phyloP scores from a whole-genome alignment of 2,113 vertebrate genomes.

The Halichoeres trimaculatus region DNA sequence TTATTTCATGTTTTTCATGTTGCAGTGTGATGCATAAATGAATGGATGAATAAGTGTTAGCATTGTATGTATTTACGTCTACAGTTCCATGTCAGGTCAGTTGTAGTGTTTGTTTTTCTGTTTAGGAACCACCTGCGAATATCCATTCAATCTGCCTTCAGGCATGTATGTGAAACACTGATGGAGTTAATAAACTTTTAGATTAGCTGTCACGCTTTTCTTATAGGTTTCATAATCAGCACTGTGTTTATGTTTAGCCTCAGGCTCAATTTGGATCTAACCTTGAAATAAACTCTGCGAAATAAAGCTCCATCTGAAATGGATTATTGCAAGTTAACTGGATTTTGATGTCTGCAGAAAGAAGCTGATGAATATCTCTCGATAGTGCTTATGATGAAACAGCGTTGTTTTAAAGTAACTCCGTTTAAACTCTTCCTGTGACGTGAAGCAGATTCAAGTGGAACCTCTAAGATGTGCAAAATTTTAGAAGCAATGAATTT shows the following conservation, averaged over 20 bases:
- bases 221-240: constrained; percentile 25
- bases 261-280: constrained; percentile 27
- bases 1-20: not conserved
- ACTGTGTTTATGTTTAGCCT: constrained; percentile 11
- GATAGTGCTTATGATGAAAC: not conserved
- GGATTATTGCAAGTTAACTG: not conserved
- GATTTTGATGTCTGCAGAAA: not conserved
- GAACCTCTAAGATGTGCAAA: no score
- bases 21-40: not conserved
- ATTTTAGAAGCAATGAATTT: no score
- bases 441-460: no score
- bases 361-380: constrained; percentile 6
- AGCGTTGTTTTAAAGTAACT: not conserved
- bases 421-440: not conserved
- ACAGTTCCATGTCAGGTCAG: no score
- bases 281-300: constrained; percentile 41
- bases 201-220: not conserved
- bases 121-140: not conserved
- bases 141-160: constrained; percentile 14
- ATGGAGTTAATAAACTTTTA: constrained; percentile 16
- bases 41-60: no score
- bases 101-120: not conserved
- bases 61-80: not conserved
- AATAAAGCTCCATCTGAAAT: not conserved
- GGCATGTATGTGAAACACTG: constrained; percentile 22